Evolutionary conservation across 2,888 invertebrate genomes (phyloP), one percentile per base, ranked within the genome.

Genomic region (Drosophila anomalipes): DNA sequence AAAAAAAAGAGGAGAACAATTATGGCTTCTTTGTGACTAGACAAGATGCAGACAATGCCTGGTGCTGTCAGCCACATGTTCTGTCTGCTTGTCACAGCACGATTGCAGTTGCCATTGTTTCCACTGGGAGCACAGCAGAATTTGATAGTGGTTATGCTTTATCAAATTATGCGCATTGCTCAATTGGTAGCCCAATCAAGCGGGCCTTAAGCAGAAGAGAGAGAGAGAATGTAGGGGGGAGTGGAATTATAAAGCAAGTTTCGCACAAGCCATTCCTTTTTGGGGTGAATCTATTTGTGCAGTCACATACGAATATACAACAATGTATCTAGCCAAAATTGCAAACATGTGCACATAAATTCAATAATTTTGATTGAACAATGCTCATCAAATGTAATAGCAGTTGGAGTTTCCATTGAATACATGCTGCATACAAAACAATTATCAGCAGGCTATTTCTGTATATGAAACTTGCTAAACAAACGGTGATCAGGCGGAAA

Each of bases 21-120:
- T 77, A 58, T 39, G 72, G 33, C 61, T 60, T 58, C 52, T 66
- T 63, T 75, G 52, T 56, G 80, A 72, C 79, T 54, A 86, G 87
- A 86, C 86, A 65, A 61, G 65, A 57, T 51, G 71, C 79, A 85
- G 85, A 85, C 84, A 89, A 89, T 79, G 79, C 74, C 65, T 67
- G 44, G 35, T 56, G 57, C 72, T 77, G 87, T 82, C 79, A 84
- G 54, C 37, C 63, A 60, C 71, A 81, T 65, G 66, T 14, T 35
- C 14, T 12, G 41, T 74, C 73, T 68, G 82, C 52, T 62, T 57
- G 71, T 77, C 68, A 75, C 44, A 10, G 58, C 44, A 41, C 47
- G 47, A 69, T 35, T 61, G 32, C 65, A 70, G 57, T 60, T 66
- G 33, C 61, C 51, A 73, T 70, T 80, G 61, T 66, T 64, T 49